Evolutionary conservation across 2,888 invertebrate genomes (phyloP), one percentile per base, ranked within the genome.

Genomic region (Clepsis dumicolana): DNA sequence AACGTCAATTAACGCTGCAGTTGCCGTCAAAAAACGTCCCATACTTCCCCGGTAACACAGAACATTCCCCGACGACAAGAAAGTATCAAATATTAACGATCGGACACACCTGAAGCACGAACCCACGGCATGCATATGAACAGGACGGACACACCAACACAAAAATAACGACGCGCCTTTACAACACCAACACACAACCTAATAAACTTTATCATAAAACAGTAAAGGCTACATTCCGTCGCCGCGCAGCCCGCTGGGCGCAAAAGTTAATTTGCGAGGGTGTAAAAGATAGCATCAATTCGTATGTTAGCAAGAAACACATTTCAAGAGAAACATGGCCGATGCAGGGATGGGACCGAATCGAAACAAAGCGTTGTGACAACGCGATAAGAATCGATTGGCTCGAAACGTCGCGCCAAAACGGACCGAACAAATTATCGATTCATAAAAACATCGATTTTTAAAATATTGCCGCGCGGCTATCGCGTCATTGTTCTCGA

Each of bases 381-480:
- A 91, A 82, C 87, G 82, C 80, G 91, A 91, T 91, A 90, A 88
- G 77, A 77, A 92, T 92, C 92, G 86, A 88, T 89, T 85, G 89
- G 86, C 85, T 88, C 88, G 91, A 90, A 88, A 89, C 89, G 90
- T 88, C 91, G 90, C 91, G 86, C 91, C 91, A 84, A 90, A 92
- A 90, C 89, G 87, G 84, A 83, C 86, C 87, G 88, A 90, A 89
- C 93, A 93, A 93, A 93, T 93, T 92, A 93, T 93, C 91, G 91
- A 93, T 93, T 93, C 91, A 92, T 92, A 92, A 93, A 92, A 93
- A 93, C 91, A 93, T 92, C 90, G 91, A 91, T 92, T 90, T 68
- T 88, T 89, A 89, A 92, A 91, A 90, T 91, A 91, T 91, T 87
- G 86, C 87, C 79, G 85, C 80, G 82, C 82, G 85, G 81, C 86